A percentile compares a stretch with the other conserved stretches of the same genome.
phyloP scores from a whole-genome alignment of 2,113 vertebrate genomes.

The Calonectris borealis region DNA sequence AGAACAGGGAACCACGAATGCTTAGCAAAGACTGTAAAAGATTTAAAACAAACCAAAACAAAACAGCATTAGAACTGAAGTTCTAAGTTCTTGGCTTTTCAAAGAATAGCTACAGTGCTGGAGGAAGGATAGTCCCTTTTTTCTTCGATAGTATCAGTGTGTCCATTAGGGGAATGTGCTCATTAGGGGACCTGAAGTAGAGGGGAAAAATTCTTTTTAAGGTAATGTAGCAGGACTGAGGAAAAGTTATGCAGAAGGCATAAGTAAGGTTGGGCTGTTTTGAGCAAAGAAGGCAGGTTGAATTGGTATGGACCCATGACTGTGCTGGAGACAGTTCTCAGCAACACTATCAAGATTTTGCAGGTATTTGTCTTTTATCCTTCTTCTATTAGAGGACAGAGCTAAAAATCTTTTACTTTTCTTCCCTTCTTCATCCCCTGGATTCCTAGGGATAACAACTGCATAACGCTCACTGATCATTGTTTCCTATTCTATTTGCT shows the following conservation, averaged over 20 bases:
- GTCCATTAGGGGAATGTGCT: background rate
- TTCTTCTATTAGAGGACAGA: background rate
- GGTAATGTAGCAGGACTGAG: background rate
- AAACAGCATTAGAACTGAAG: background rate
- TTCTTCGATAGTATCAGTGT: background rate
- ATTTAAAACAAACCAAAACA: constrained; percentile 38
- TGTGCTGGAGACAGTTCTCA: background rate
- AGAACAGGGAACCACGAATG: constrained; percentile 89
- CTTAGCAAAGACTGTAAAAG: constrained; percentile 89
- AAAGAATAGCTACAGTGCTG: background rate
- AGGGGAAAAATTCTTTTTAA: background rate
- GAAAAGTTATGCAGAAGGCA: background rate
- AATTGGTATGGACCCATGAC: background rate
- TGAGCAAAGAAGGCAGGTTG: background rate
- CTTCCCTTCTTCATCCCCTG: background rate
- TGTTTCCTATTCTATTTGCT: background rate
- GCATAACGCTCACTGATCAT: background rate
- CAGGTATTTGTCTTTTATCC: background rate
- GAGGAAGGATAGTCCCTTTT: background rate
- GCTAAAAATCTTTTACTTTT: background rate
- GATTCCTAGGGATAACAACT: background rate
- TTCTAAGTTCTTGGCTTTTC: background rate
- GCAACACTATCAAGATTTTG: background rate
- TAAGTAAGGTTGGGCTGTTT: background rate
- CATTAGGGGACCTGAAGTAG: background rate